phyloP scores from a whole-genome alignment of 2,113 vertebrate genomes.

The Eublepharis macularius region DNA sequence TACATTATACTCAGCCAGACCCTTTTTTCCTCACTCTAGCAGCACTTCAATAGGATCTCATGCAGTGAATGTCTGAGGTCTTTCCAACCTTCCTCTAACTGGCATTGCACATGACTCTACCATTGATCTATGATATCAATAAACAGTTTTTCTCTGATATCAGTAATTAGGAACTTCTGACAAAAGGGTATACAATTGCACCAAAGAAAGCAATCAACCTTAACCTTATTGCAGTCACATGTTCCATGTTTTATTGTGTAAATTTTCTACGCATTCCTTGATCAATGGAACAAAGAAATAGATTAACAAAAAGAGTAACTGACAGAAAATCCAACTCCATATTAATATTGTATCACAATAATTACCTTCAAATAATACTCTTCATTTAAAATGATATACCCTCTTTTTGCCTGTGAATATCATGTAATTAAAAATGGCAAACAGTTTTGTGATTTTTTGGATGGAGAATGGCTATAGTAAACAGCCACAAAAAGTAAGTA shows the following conservation, averaged over 20 bases:
- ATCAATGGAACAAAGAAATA: conserved; percentile 14
- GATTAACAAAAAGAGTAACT: not conserved
- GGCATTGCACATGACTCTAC: not conserved
- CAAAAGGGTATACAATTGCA: not conserved
- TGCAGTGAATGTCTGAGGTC: too few species aligned
- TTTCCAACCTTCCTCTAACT: not conserved
- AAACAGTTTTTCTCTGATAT: not conserved
- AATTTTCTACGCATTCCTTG: conserved; percentile 13
- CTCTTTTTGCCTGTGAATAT: not conserved
- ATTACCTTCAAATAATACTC: conserved; percentile 29
- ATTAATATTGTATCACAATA: conserved; percentile 8
- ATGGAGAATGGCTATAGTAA: conserved; percentile 28
- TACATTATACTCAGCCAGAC: not conserved
- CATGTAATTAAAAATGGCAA: conserved; percentile 11
- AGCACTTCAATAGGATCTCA: not conserved
- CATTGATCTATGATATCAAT: not conserved
- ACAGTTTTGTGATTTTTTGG: not conserved
- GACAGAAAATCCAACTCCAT: not conserved
- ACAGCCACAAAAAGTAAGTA: conserved; percentile 30
- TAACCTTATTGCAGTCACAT: not conserved
- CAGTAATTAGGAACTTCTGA: not conserved
- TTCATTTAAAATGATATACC: not conserved
- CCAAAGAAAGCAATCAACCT: not conserved
- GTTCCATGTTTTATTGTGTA: not conserved
- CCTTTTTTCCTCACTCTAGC: not conserved